Evolutionary conservation across 2,113 vertebrate species (phyloP), one percentile per base, ranked within the genome.

Genomic region (Chaenogobius annularis): DNA sequence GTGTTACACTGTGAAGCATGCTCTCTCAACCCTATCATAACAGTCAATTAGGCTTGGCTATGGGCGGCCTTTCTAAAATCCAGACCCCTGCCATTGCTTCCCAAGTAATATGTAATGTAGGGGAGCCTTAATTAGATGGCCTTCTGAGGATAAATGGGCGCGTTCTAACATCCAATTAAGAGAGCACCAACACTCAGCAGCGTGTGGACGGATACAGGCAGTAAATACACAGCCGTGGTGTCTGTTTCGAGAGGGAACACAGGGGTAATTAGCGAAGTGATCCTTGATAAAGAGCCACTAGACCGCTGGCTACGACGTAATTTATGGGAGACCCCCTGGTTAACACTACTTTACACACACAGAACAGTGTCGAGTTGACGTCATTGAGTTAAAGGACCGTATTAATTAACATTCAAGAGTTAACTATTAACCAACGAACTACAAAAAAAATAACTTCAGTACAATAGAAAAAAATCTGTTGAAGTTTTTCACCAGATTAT

Each of bases 101-200:
- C 15, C 62, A 77, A 81, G 79, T 81, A 52, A 72, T 59, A 69
- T 83, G 81, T 83, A 69, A 81, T 87, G 90, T 85, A 87, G 88
- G 74, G 90, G 79, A 80, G 82, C 74, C 83, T 83, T 91, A 91
- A 91, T 92, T 92, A 90, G 89, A 81, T 82, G 72, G 78, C 78
- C 81, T 79, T 82, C 79, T 78, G 81, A 70, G 84, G 77, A 88
- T 84, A 88, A 91, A 91, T 86, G 78, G 84, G 73, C 85, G 82
- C 83, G 85, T 86, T 91, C 86, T 90, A 90, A 87, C 84, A 84
- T 87, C 86, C 85, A 91, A 91, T 93, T 92, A 91, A 69, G 78
- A 70, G 12, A 80, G 79, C 73, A 75, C 70, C 67, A 78, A 86
- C 77, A 59, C 80, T 83, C 67, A 40, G 69, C 80, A 8, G 74